phyloP scores from a whole-genome alignment of 1,140 invertebrate species.

The Cepaea nemoralis region DNA sequence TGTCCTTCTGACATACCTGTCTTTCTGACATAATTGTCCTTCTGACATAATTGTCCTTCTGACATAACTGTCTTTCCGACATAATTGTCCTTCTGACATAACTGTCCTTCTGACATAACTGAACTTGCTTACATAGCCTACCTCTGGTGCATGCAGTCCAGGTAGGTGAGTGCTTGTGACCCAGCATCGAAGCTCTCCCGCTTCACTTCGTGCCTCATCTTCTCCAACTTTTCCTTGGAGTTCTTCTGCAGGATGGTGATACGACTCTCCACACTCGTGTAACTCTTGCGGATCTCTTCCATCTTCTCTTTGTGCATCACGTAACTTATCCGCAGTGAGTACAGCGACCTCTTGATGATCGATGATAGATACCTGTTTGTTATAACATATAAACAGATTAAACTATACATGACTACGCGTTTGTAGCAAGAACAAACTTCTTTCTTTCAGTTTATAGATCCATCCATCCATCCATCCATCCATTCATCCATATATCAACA shows the following conservation, averaged over 20 bases:
- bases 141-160: constrained; percentile 38
- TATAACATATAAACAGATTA: too few species aligned
- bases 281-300: constrained; percentile 46
- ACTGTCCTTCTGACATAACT: background rate
- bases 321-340: constrained; percentile 51
- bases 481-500: too few species aligned
- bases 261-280: constrained; percentile 41
- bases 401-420: too few species aligned
- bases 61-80: too few species aligned
- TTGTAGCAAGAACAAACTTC: too few species aligned
- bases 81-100: too few species aligned
- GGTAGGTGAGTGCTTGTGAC: background rate
- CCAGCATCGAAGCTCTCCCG: constrained; percentile 27
- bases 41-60: too few species aligned
- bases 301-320: constrained; percentile 43
- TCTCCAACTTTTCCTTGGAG: constrained; percentile 43
- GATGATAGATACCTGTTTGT: constrained; percentile 49
- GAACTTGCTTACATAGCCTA: background rate
- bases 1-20: too few species aligned
- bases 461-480: too few species aligned
- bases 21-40: too few species aligned
- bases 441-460: too few species aligned
- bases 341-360: constrained; percentile 53
- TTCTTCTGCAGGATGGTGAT: constrained; percentile 49
- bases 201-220: constrained; percentile 47